phyloP scores from a whole-genome alignment of 2,797 vertebrate species.

The Antennarius maculatus region DNA sequence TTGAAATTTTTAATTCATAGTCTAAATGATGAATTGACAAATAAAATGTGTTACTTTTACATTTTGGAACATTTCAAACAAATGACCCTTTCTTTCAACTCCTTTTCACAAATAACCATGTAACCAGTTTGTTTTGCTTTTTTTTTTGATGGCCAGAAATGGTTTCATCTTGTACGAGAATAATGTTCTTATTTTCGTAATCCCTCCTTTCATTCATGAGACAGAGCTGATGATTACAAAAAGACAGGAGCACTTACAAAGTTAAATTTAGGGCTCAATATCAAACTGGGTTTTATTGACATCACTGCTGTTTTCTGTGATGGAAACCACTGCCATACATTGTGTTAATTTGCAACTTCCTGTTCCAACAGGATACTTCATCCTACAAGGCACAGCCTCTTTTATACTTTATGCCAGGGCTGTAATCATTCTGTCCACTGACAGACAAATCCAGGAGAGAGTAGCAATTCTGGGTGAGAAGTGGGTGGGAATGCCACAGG shows the following conservation, averaged over 20 bases:
- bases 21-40: too few relatives aligned
- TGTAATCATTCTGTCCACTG: constrained; percentile 77
- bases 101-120: too few relatives aligned
- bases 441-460: constrained; percentile 65
- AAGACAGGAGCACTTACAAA: background rate
- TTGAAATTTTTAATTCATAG: too few relatives aligned
- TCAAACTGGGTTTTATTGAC: constrained; percentile 1
- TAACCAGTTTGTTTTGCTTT: too few relatives aligned
- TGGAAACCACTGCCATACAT: background rate
- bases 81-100: too few relatives aligned
- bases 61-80: too few relatives aligned
- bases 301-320: background rate
- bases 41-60: too few relatives aligned
- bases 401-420: constrained; percentile 42
- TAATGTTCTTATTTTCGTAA: background rate
- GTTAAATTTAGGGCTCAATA: background rate
- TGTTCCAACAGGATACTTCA: constrained; percentile 9
- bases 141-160: too few relatives aligned
- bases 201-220: background rate
- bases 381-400: constrained; percentile 48
- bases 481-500: constrained; percentile 63
- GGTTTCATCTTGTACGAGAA: too few relatives aligned
- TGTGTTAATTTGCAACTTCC: constrained; percentile 11
- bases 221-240: too few relatives aligned
- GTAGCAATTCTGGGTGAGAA: constrained; percentile 74